Evolutionary conservation across 2,113 vertebrate species (phyloP).

Genomic region (Mesocricetus auratus): DNA sequence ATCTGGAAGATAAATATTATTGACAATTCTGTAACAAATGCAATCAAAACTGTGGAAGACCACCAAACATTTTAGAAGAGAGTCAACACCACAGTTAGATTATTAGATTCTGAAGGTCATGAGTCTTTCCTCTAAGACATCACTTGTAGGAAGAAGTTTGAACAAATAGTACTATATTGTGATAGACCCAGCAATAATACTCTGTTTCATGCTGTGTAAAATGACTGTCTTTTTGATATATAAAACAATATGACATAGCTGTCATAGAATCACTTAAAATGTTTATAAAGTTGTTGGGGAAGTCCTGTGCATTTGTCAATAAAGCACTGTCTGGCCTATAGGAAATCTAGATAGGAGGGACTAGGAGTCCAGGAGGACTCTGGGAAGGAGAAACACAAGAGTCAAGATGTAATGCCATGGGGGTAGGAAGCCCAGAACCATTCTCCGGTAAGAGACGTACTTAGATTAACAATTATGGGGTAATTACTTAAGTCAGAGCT

Average conservation of each 20-base stretch:
- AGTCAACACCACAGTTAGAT: not conserved
- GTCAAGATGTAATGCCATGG: too few relatives aligned
- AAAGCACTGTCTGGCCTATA: too few relatives aligned
- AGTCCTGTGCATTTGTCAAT: too few relatives aligned
- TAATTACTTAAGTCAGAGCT: too few relatives aligned
- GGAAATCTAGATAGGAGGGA: too few relatives aligned
- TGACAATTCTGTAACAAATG: not conserved
- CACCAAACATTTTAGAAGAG: not conserved
- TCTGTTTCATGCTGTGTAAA: slow-evolving; percentile 52
- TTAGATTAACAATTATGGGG: too few relatives aligned
- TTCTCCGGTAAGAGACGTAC: too few relatives aligned
- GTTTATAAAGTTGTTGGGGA: too few relatives aligned
- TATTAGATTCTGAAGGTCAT: slow-evolving; percentile 35
- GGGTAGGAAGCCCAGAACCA: too few relatives aligned
- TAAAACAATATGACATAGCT: slow-evolving; percentile 61
- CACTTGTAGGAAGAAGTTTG: slow-evolving; percentile 44
- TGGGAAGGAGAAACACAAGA: too few relatives aligned
- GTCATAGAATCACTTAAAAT: slow-evolving; percentile 62
- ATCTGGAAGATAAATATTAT: not conserved
- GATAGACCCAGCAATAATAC: not conserved
- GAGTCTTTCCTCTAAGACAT: slow-evolving; percentile 60
- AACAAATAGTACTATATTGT: slow-evolving; percentile 55
- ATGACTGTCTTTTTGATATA: slow-evolving; percentile 59
- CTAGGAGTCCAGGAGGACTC: too few relatives aligned
- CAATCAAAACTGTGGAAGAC: not conserved